Conservation (phyloP, 2,888 invertebrate species). For the Thereva unica region DNA sequence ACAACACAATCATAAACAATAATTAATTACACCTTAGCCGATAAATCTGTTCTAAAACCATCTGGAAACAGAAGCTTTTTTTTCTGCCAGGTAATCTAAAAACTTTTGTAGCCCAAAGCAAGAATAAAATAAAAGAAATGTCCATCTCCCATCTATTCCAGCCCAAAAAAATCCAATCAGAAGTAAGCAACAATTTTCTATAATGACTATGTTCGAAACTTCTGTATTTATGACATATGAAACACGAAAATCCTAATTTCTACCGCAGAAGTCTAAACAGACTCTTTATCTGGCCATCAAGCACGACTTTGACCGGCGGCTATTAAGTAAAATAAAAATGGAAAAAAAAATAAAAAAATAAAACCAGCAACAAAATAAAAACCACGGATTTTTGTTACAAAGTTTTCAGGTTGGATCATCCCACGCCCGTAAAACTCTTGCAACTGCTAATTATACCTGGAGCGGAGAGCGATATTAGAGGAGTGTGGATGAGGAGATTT, state of each 20-base stretch:
- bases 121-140: no score
- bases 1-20: no score
- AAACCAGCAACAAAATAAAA: no score
- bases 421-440: constrained; percentile 21
- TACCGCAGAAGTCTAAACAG: constrained; percentile 35
- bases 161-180: neutral
- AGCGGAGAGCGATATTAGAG: constrained; percentile 14
- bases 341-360: no score
- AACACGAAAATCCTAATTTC: constrained; percentile 29
- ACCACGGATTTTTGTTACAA: constrained; percentile 25
- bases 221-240: constrained; percentile 18
- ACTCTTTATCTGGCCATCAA: constrained; percentile 30
- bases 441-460: constrained; percentile 29
- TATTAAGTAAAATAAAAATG: constrained; percentile 14
- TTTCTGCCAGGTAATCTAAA: no score
- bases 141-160: no score
- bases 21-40: no score
- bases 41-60: no score
- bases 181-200: constrained; percentile 27
- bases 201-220: constrained; percentile 31
- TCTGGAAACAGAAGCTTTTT: no score
- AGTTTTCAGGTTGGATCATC: constrained; percentile 29
- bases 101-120: no score
- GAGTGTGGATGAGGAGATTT: constrained; percentile 11
- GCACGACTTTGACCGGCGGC: constrained; percentile 22